Conservation (phyloP, 2,797 vertebrate species). For the Galaxias olidus region DNA sequence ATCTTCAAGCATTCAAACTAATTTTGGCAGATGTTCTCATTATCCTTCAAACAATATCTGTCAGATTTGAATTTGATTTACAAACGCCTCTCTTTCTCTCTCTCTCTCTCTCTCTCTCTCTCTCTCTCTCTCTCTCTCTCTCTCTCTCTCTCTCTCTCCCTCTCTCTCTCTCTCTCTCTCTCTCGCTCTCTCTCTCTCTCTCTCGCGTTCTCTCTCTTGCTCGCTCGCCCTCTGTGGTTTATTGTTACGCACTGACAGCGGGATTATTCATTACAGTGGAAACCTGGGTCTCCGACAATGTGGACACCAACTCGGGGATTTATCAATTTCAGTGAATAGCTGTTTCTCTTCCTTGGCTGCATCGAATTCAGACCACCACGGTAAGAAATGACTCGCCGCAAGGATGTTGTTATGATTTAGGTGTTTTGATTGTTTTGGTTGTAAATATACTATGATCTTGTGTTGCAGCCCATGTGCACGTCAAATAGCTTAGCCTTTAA, state of each 20-base stretch:
- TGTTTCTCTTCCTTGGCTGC: not conserved
- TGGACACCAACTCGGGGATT: slow-evolving; percentile 59
- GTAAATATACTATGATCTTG: no score
- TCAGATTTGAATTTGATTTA: slow-evolving; percentile 58
- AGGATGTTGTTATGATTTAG: not conserved
- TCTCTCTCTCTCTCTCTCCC: not conserved
- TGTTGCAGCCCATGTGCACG: no score
- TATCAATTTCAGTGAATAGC: slow-evolving; percentile 21
- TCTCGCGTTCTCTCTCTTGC: slow-evolving; percentile 6
- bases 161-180: slow-evolving; percentile 5
- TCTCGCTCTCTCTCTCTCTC: not conserved
- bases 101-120: not conserved
- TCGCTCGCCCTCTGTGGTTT: slow-evolving; percentile 28
- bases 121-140: not conserved
- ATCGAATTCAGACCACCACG: not conserved
- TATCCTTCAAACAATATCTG: not conserved
- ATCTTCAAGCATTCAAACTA: no score
- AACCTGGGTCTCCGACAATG: slow-evolving; percentile 56
- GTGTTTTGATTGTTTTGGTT: no score
- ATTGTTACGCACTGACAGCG: slow-evolving; percentile 62
- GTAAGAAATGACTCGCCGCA: slow-evolving; percentile 28
- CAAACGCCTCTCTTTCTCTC: not conserved
- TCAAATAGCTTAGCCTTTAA: no score
- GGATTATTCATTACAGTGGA: slow-evolving; percentile 59
- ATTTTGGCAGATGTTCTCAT: no score